Percentiles rank a stretch among this genome's conserved stretches.
Evolutionary conservation across 2,888 invertebrate species (phyloP).

Genomic region (Chloroclystis v-ata): DNA sequence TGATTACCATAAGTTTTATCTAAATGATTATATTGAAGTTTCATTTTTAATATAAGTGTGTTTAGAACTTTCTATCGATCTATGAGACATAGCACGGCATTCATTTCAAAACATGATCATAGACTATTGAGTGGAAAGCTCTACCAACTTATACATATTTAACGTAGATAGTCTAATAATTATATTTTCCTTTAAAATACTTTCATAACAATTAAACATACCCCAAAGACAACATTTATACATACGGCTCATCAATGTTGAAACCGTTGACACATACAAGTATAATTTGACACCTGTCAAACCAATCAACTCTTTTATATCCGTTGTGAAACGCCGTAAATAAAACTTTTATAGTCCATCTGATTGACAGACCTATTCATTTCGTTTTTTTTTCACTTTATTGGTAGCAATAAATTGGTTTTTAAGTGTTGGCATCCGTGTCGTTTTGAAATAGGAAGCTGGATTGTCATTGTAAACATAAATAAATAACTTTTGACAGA

Average conservation of each 20-base stretch:
- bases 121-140: background rate
- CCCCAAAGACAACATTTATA: background rate
- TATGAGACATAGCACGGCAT: background rate
- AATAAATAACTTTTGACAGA: background rate
- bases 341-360: constrained; percentile 12
- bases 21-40: too few relatives aligned
- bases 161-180: too few relatives aligned
- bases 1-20: too few relatives aligned
- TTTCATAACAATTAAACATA: too few relatives aligned
- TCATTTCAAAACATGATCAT: background rate
- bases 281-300: constrained; percentile 19
- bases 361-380: constrained; percentile 20
- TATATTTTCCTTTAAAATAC: too few relatives aligned
- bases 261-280: constrained; percentile 16
- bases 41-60: too few relatives aligned
- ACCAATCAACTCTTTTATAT: constrained; percentile 16
- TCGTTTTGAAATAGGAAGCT: constrained; percentile 5
- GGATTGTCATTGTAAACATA: background rate
- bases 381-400: constrained; percentile 19
- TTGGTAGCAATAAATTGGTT: constrained; percentile 11
- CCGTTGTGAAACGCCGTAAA: constrained; percentile 15
- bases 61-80: background rate
- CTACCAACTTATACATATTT: background rate
- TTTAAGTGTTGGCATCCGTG: constrained; percentile 12
- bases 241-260: constrained; percentile 3